Percentiles rank a stretch among this genome's conserved stretches.
Conservation (phyloP, 2,888 invertebrate species). For the Trichacis sp. region DNA sequence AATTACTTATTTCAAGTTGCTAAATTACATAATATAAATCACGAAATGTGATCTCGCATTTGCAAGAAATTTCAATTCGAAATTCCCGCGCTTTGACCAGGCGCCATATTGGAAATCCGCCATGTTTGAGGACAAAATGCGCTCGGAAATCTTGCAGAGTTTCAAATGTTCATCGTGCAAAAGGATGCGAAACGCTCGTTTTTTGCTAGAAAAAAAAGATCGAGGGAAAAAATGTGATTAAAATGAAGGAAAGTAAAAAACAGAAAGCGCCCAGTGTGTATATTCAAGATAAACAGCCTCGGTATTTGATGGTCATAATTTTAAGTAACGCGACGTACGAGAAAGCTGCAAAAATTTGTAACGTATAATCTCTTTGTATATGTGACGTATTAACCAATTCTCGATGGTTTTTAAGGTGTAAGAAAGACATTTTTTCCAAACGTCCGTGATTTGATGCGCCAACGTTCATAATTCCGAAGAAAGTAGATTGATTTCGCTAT, state of each 20-base stretch:
- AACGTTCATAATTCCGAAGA: slow-evolving; percentile 9
- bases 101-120: too few relatives aligned
- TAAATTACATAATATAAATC: too few relatives aligned
- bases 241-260: background rate
- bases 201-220: background rate
- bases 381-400: slow-evolving; percentile 36
- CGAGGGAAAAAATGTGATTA: background rate
- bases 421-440: slow-evolving; percentile 23
- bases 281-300: background rate
- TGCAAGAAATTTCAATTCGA: too few relatives aligned
- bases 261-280: background rate
- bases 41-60: too few relatives aligned
- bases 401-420: slow-evolving; percentile 37
- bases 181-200: too few relatives aligned
- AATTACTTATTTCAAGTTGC: too few relatives aligned
- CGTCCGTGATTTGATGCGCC: slow-evolving; percentile 27
- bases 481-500: background rate
- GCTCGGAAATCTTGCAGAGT: too few relatives aligned
- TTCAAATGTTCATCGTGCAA: too few relatives aligned
- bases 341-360: slow-evolving; percentile 21
- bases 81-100: too few relatives aligned
- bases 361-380: slow-evolving; percentile 37
- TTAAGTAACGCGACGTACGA: slow-evolving; percentile 15
- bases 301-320: background rate
- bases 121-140: too few relatives aligned